Evolutionary conservation across 2,888 invertebrate genomes (phyloP), one percentile per base, ranked within the genome.

Genomic region (Watsonalla binaria): DNA sequence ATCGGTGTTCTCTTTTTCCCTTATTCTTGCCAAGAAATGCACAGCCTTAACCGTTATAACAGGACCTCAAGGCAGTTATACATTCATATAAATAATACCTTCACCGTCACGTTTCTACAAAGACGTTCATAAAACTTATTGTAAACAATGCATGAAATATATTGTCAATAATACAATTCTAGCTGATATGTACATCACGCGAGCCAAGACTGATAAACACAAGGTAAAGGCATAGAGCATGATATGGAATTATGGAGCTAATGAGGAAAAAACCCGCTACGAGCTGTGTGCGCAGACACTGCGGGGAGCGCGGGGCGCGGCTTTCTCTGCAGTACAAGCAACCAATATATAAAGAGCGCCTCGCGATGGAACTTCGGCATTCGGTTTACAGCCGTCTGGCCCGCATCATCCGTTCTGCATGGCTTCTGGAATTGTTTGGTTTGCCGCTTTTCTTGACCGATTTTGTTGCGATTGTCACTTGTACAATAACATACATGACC

Each of bases 201-300:
- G 72, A 80, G 75, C 75, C 72, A 77, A 80, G 76, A 74, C 76
- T 84, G 84, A 86, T 89, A 87, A 86, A 86, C 80, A 82, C 74
- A 77, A 84, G 80, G 74, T 74, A 76, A 74, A 74, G 72, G 72
- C 79, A 79, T 77, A 77, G 77, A 81, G 76, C 78, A 82, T 78
- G 71, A 80, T 78, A 76, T 83, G 75, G 82, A 82, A 83, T 85
- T 85, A 84, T 84, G 79, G 78, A 82, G 80, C 80, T 87, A 87
- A 88, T 83, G 88, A 90, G 90, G 90, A 90, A 90, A 90, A 90
- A 90, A 90, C 90, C 90, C 87, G 84, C 85, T 82, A 82, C 76
- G 70, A 80, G 73, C 73, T 68, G 79, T 76, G 76, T 76, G 76
- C 75, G 76, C 76, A 76, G 78, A 74, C 72, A 62, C 78, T 72